Percentiles rank a stretch among this genome's conserved stretches.
phyloP scores from a whole-genome alignment of 2,113 vertebrate species.

The Pterocles burchelli region DNA sequence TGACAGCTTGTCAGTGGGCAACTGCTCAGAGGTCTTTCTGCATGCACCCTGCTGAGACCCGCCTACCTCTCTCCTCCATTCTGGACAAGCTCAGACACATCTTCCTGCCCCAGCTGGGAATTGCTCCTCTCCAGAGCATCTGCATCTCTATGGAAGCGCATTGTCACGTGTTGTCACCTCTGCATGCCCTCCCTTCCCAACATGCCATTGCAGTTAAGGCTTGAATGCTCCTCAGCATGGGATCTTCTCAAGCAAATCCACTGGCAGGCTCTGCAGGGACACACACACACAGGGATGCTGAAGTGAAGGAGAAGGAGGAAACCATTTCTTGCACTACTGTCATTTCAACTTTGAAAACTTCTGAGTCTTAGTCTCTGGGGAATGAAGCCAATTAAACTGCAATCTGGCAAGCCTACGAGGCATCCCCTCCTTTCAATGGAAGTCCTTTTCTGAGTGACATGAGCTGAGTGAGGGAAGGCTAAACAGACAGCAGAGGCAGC shows the following conservation, averaged over 20 bases:
- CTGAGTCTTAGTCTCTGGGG: neutral
- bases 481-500: neutral
- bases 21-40: neutral
- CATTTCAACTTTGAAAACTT: conserved; percentile 2
- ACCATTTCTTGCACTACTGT: neutral
- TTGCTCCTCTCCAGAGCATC: neutral
- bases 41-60: neutral
- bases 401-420: neutral
- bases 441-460: neutral
- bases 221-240: neutral
- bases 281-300: neutral
- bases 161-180: neutral
- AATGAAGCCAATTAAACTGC: conserved; percentile 20
- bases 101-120: neutral
- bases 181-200: neutral
- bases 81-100: neutral
- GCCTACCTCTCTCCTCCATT: neutral
- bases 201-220: neutral
- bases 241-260: neutral
- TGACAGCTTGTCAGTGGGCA: neutral
- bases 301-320: neutral
- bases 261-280: neutral
- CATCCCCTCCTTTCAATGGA: neutral
- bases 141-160: neutral
- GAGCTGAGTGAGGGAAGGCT: neutral